phyloP scores from a whole-genome alignment of 2,888 invertebrate species.

The Glaucopsyche alexis region DNA sequence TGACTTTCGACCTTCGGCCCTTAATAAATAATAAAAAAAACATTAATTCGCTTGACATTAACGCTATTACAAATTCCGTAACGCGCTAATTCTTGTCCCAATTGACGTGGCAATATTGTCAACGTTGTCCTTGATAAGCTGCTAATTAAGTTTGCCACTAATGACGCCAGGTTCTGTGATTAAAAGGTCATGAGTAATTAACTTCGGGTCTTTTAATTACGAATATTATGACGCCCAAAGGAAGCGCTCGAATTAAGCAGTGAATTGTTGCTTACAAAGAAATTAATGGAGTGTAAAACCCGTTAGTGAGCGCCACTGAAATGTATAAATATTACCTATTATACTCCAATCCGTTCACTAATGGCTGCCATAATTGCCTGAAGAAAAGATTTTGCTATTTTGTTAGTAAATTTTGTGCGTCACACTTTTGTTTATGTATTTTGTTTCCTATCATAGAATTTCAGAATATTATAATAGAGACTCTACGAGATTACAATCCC shows the following conservation, averaged over 20 bases:
- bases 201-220: constrained; percentile 66
- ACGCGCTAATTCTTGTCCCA: too few species aligned
- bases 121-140: background rate
- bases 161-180: background rate
- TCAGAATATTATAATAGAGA: too few species aligned
- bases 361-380: background rate
- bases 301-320: constrained; percentile 34
- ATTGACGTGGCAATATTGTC: background rate
- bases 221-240: constrained; percentile 65
- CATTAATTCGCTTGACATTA: too few species aligned
- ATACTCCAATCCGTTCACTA: constrained; percentile 16
- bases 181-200: constrained; percentile 63
- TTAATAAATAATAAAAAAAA: too few species aligned
- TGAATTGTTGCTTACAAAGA: constrained; percentile 67
- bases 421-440: background rate
- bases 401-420: background rate
- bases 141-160: constrained; percentile 11
- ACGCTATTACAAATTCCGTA: too few species aligned
- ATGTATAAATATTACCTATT: constrained; percentile 7
- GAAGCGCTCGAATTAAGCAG: constrained; percentile 62
- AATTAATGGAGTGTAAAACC: constrained; percentile 69
- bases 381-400: constrained; percentile 1
- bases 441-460: too few species aligned
- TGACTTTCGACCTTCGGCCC: too few species aligned
- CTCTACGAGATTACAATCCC: too few species aligned